Evolutionary conservation across 2,888 invertebrate species (phyloP), one percentile per base, ranked within the genome.

Genomic region (Tiphia femorata): DNA sequence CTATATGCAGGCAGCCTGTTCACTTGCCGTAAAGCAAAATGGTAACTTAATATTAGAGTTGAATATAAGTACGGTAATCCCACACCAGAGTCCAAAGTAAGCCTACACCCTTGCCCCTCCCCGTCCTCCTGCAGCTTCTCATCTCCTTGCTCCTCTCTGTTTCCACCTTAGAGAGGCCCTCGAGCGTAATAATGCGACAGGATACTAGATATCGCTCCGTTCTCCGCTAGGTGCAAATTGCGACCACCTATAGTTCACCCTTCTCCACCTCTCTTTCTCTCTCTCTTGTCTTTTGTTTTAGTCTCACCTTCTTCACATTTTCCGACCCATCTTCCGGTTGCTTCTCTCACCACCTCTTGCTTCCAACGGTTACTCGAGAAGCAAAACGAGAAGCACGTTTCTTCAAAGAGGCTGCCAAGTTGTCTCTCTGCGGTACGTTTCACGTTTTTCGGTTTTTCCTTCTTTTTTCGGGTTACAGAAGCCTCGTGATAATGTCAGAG

Each of bases 1-100:
- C 83, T 83, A 83, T 83, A 83, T 83, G 83, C 82, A 74, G 83
- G 82, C 82, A 76, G 77, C 78, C 81, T 83, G 82, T 82, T 82
- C 83, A 80, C 80, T 81, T 81, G 83, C 77, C 83, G 83, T 81
- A 80, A 82, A 82, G 81, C 79, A 80, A 79, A 81, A 78, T 77
- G 80, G 83, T 83, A 83, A 83, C 80, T 80, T 76, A 82, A 83
- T 82, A 81, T 82, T 79, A 79, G 78, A 79, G 74, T 76, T 78
- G 81, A 78, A 80, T 79, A 79, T 82, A 82, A 82, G 81, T 81
- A 81, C 79, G 79, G 82, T 82, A 82, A 82, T 82, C 73, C 80
- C 82, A 82, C 72, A 82, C 81, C 81, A 75, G 73, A 73, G 75
- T 79, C 76, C 72, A 75, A 79, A 80, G 82, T 82, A 82, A 81